A percentile compares a stretch with the other conserved stretches of the same genome.
These are phyloP conservation scores for Julus scandinavius DNA, from an alignment of 2,888 invertebrate genomes.

Conservation along the genomic window DNA sequence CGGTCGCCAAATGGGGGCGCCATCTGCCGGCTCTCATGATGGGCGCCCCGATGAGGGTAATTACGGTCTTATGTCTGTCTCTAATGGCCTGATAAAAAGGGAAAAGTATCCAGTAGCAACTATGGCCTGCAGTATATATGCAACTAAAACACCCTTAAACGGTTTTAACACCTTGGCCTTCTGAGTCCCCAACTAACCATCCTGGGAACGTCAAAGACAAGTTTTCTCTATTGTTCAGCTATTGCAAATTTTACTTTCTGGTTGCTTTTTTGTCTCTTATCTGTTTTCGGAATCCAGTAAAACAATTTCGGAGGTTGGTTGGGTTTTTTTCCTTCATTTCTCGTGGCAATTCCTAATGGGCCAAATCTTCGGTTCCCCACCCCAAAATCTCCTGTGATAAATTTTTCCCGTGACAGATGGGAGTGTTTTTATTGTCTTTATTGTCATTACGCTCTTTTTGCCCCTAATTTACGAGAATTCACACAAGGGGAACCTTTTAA, in stretches of 20 bases:
- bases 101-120: conserved; percentile 26
- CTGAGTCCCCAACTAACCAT: not conserved
- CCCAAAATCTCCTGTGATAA: not conserved
- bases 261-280: not conserved
- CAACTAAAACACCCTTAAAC: not conserved
- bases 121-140: not conserved
- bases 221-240: not conserved
- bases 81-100: conserved; percentile 32
- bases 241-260: not conserved
- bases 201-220: not conserved
- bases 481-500: not conserved
- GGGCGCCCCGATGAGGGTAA: conserved; percentile 36
- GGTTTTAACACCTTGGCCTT: conserved; percentile 17
- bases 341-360: not conserved
- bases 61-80: conserved; percentile 25
- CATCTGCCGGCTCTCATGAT: conserved; percentile 4
- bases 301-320: not conserved
- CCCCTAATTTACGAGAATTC: conserved; percentile 40
- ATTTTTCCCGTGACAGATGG: conserved; percentile 39
- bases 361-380: not conserved
- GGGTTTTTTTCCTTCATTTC: not conserved
- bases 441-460: conserved; percentile 43
- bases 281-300: not conserved
- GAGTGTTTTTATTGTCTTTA: conserved; percentile 46
- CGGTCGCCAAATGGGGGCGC: not conserved